Percentiles rank a stretch among this genome's conserved stretches.
These are phyloP conservation scores for Rhynchonycteris naso DNA, from an alignment of 2,797 vertebrate genomes.

Conservation along the genomic window DNA sequence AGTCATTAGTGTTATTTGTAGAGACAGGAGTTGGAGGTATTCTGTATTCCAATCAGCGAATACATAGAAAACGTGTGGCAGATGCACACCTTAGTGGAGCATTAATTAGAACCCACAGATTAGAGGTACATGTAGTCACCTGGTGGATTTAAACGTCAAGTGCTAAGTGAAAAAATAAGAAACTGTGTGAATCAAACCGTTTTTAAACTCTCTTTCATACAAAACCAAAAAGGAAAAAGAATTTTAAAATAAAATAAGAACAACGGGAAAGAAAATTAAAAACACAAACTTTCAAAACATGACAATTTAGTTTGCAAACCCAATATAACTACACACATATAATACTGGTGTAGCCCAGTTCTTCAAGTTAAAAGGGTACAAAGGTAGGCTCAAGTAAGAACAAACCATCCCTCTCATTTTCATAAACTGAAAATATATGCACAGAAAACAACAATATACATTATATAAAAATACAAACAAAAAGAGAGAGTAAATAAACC, in stretches of 20 bases:
- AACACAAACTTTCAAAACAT: constrained; percentile 96
- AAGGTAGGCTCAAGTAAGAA: constrained; percentile 97
- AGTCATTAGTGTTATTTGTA: neutral
- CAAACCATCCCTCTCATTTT: constrained; percentile 78
- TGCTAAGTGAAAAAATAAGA: neutral
- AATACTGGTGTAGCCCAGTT: constrained; percentile 98
- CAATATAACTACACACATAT: constrained; percentile 98
- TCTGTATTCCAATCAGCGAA: neutral
- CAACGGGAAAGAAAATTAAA: constrained; percentile 81
- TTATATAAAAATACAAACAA: neutral
- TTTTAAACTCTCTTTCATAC: too few species aligned
- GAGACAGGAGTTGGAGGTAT: neutral
- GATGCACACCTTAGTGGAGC: neutral
- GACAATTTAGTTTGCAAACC: constrained; percentile 96
- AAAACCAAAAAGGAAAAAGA: too few species aligned
- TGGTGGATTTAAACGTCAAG: neutral
- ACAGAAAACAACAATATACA: neutral
- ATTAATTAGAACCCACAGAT: neutral
- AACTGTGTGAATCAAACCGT: neutral
- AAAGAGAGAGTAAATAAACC: neutral
- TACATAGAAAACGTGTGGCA: neutral
- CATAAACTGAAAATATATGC: neutral
- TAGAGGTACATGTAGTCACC: neutral
- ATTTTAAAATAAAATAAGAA: too few species aligned
- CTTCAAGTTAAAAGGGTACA: constrained; percentile 94